Conservation (phyloP, 2,888 invertebrate species). For the Drosophila nigricruria region DNA sequence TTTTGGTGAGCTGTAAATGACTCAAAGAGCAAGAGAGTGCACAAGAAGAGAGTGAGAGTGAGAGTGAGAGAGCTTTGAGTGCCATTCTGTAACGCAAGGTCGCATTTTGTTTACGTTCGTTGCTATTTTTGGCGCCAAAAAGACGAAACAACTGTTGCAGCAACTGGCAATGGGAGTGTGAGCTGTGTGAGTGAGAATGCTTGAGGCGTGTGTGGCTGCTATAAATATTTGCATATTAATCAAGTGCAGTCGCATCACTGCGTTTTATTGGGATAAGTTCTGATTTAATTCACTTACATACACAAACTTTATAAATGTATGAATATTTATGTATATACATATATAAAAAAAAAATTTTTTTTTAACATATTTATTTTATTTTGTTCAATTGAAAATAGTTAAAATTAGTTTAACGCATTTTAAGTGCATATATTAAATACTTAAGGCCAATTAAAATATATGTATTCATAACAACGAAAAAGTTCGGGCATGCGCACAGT, state of each 20-base stretch:
- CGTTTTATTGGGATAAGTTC: not conserved
- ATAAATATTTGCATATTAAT: slow-evolving; percentile 37
- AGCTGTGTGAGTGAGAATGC: not conserved
- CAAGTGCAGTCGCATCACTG: slow-evolving; percentile 33
- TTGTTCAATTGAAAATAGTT: not conserved
- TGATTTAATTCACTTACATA: not conserved
- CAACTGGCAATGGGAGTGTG: not conserved
- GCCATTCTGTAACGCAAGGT: slow-evolving; percentile 25
- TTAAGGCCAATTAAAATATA: not conserved
- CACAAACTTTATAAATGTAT: not conserved
- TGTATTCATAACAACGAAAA: not conserved
- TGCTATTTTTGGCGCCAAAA: slow-evolving; percentile 78
- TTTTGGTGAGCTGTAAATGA: slow-evolving; percentile 38
- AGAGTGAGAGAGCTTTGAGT: slow-evolving; percentile 30
- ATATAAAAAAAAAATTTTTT: too few relatives aligned
- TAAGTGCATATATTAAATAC: not conserved
- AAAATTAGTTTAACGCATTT: not conserved
- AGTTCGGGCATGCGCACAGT: slow-evolving; percentile 23
- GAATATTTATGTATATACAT: not conserved
- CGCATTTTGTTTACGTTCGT: slow-evolving; percentile 62
- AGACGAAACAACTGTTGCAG: slow-evolving; percentile 69
- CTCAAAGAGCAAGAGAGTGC: slow-evolving; percentile 33
- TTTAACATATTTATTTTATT: not conserved
- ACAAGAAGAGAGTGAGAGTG: not conserved
- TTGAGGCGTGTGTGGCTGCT: slow-evolving; percentile 13